Evolutionary conservation across 2,797 vertebrate genomes (phyloP), one percentile per base, ranked within the genome.

Genomic region (Smutsia temminckii): DNA sequence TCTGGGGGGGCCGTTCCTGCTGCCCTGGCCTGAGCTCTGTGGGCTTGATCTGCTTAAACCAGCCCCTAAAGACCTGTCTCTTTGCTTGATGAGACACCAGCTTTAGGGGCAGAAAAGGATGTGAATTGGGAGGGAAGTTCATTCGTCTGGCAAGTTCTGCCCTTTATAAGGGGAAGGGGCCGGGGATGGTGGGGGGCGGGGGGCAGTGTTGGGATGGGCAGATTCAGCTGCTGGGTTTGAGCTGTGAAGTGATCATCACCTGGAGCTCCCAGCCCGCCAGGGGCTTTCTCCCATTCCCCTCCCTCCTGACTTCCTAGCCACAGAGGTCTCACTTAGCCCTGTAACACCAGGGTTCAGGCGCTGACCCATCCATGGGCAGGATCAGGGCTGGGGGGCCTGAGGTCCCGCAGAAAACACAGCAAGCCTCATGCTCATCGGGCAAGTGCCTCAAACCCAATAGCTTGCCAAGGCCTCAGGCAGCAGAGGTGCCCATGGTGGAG

Each of bases 71-170:
- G 16, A 5, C 10, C 27, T 63, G 63, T 37, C 32, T 20, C 49
- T n/a, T 37, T 37, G 21, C 69, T 78, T 37, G 6, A 18, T n/a
- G 37, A 66, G 49, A 32, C 13, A 37, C 32, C 29, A 51, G 21
- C 72, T 49, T 17, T 81, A 84, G 69, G 93, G 66, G 59, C n/a
- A 49, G 85, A 63, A 78, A 66, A n/a, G n/a, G 40, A 9, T 63
- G 18, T 53, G 66, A 51, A 42, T 42, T 63, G 20, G 79, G 57
- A 95, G 63, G 34, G 18, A 46, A n/a, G 32, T 66, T 89, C 32
- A 1, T 63, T 9, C 10, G 29, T 83, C 42, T 84, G 64, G 88
- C 57, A 77, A 40, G 53, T 34, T 81, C 85, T 87, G 23, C 34
- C 68, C 51, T 68, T 90, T 69, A 6, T 84, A 61, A 92, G 85